Percentiles rank a stretch among this genome's conserved stretches.
phyloP scores from a whole-genome alignment of 2,113 vertebrate genomes.

The Neopipo cinnamomea region DNA sequence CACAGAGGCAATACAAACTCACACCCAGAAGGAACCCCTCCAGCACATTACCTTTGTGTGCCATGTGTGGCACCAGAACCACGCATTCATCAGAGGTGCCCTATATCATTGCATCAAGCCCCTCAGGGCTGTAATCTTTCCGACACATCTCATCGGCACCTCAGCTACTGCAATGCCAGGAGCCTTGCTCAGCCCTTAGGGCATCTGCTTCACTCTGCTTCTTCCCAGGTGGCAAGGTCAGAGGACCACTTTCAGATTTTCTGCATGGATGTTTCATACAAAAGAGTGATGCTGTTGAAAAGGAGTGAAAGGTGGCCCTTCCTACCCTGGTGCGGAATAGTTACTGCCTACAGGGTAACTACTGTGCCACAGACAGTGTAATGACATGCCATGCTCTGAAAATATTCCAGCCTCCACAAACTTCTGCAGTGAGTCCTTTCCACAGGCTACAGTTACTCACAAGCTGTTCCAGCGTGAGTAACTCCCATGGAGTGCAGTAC shows the following conservation, averaged over 20 bases:
- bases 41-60: accelerated
- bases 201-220: background rate
- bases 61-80: background rate
- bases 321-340: background rate
- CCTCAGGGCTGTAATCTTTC: background rate
- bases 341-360: background rate
- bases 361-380: background rate
- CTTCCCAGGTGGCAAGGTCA: background rate
- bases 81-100: background rate
- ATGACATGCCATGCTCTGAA: background rate
- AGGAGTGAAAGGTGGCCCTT: background rate
- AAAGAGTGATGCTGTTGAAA: background rate
- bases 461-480: background rate
- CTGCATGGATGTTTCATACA: background rate
- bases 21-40: background rate
- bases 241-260: background rate
- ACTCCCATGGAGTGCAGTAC: background rate
- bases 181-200: background rate
- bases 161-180: background rate
- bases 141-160: background rate
- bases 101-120: background rate
- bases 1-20: background rate
- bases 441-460: background rate
- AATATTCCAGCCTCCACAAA: background rate
- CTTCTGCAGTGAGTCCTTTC: background rate